Base-by-base conservation (phyloP, 2,888 invertebrate species). In the Coleophora flavipennella region DNA sequence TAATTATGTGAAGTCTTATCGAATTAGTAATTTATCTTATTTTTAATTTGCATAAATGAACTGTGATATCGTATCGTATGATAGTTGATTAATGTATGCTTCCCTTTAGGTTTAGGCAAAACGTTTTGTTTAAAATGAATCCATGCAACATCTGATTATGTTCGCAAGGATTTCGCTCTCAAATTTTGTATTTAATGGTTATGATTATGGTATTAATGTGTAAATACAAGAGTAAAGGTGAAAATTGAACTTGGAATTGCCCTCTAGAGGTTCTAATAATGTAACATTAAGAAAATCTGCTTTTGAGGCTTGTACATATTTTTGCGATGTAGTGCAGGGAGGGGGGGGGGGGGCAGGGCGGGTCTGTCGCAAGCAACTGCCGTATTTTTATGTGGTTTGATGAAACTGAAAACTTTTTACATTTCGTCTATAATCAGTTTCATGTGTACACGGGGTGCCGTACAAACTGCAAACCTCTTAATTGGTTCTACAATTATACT, bases 21-120 rank as follows among this genome's bases (percentile, higher is more conserved):
- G 6, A 6, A 4, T 20, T 20, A 20, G 20, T 20, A 4, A 20
- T 20, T 20, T 20, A 6, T 20, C 20, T 20, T 20, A 20, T 20
- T 69, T 79, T 69, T 79, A 77, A 71, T 80, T 84, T 83, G 81
- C 83, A 81, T 84, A 84, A 83, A 83, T 77, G 77, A 83, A 76
- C 84, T 84, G 84, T 84, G 84, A 84, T 84, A 84, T 81, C 73
- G 67, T 84, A 84, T 81, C 73, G 67, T 77, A 75, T 68, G 66
- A 68, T 81, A 81, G 75, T 78, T 70, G 57, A 55, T 77, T 79
- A 72, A 70, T 74, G 74, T 72, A 70, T 62, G 66, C 71, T 72
- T 75, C 69, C 62, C 67, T 70, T 65, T 62, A 65, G 66, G 55
- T 59, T 67, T 57, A 59, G 34, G 37, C 26, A 27, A 39, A 40